phyloP scores from a whole-genome alignment of 2,797 vertebrate genomes.

The Setipinna tenuifilis region DNA sequence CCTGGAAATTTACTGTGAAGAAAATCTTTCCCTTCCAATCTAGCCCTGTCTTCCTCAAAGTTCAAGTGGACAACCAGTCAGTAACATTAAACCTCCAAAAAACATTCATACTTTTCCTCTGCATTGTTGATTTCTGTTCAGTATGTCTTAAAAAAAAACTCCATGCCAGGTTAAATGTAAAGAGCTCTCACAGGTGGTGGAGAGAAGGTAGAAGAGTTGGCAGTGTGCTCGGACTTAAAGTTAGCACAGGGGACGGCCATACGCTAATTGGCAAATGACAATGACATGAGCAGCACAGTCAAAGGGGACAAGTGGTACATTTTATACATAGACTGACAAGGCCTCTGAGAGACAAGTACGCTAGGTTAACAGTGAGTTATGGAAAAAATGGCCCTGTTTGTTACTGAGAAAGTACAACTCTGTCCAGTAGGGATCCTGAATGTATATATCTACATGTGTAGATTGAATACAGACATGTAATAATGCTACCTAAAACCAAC shows the following conservation, averaged over 20 bases:
- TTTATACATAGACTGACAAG: not conserved
- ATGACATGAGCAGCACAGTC: not conserved
- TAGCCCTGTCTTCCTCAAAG: not conserved
- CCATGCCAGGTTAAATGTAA: not conserved
- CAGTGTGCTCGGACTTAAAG: not conserved
- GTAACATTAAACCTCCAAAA: not conserved
- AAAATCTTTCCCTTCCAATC: not conserved
- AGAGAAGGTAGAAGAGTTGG: not conserved
- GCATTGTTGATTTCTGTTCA: not conserved
- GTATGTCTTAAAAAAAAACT: not conserved
- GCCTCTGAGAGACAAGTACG: not conserved
- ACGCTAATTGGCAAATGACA: not conserved
- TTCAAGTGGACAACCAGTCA: not conserved
- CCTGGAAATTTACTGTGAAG: not conserved
- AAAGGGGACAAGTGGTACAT: not conserved
- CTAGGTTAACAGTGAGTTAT: not conserved
- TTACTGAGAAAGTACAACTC: not conserved
- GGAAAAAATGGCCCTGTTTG: not conserved
- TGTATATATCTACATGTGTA: no score
- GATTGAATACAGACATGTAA: no score
- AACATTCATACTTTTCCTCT: not conserved
- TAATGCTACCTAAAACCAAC: not conserved
- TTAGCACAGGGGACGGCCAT: not conserved
- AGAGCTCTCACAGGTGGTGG: not conserved
- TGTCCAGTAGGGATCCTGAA: no score